Conservation (phyloP, 1,140 invertebrate genomes). For the Cotesia chilonis region DNA sequence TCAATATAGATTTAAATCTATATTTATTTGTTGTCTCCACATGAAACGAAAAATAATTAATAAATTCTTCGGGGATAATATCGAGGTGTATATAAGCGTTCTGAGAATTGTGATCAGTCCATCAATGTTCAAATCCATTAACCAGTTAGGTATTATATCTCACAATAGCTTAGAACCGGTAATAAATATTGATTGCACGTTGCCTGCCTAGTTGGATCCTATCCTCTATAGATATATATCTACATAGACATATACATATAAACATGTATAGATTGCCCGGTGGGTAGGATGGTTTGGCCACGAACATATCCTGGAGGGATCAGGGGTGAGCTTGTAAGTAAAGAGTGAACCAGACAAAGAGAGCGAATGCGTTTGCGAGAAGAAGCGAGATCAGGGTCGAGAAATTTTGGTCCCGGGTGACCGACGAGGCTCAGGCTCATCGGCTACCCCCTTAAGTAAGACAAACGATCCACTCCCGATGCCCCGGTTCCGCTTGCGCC, state of each 20-base stretch:
- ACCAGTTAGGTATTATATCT: slow-evolving; percentile 34
- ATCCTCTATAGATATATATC: not conserved
- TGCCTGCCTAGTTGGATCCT: slow-evolving; percentile 11
- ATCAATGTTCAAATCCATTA: slow-evolving; percentile 40
- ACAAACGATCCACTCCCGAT: slow-evolving; percentile 41
- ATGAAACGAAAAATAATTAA: not conserved
- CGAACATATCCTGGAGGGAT: too few species aligned
- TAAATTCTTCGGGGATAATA: not conserved
- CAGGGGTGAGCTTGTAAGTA: too few species aligned
- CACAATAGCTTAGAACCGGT: slow-evolving; percentile 37
- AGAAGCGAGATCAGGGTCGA: slow-evolving; percentile 39
- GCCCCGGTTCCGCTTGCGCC: slow-evolving; percentile 31
- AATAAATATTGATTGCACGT: slow-evolving; percentile 46
- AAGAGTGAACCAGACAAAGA: not conserved
- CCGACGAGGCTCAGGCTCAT: slow-evolving; percentile 38
- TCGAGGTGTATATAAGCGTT: not conserved
- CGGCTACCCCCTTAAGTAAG: slow-evolving; percentile 45
- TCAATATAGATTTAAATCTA: too few species aligned
- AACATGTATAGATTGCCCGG: slow-evolving; percentile 1
- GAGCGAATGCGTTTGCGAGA: slow-evolving; percentile 24
- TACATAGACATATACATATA: slow-evolving; percentile 10
- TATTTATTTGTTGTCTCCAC: not conserved
- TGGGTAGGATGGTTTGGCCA: not conserved
- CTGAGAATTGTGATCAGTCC: slow-evolving; percentile 30
- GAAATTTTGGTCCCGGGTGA: slow-evolving; percentile 44